phyloP scores from a whole-genome alignment of 2,113 vertebrate species.

The Oncorhynchus masou region DNA sequence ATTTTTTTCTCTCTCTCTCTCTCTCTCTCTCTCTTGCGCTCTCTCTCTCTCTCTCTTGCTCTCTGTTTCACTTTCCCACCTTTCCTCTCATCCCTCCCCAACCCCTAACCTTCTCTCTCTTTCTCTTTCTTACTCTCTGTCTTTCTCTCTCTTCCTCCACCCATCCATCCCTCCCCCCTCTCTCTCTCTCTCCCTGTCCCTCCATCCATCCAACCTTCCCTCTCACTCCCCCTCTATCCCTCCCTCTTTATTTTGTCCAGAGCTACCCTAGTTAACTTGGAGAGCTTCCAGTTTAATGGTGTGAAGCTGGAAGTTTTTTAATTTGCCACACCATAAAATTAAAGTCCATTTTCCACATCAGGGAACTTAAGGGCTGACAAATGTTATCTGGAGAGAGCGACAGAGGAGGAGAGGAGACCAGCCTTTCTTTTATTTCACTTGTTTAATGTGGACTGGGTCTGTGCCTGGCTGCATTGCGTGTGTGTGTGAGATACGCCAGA shows the following conservation, averaged over 20 bases:
- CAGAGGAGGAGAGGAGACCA: constrained; percentile 16
- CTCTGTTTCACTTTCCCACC: constrained; percentile 4
- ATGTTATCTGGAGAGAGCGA: constrained; percentile 54
- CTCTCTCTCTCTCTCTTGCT: background rate
- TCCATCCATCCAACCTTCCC: background rate
- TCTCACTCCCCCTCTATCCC: background rate
- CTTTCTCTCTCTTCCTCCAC: background rate
- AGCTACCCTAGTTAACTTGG: constrained; percentile 43
- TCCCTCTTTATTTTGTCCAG: constrained; percentile 8
- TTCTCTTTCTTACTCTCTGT: background rate
- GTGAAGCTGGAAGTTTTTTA: constrained; percentile 59
- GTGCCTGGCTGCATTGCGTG: background rate
- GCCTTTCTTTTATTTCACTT: constrained; percentile 34
- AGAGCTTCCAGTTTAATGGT: constrained; percentile 59
- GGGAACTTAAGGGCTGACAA: constrained; percentile 61
- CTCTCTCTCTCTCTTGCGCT: background rate
- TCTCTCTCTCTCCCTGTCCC: background rate
- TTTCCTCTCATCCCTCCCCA: background rate
- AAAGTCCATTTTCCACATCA: constrained; percentile 71
- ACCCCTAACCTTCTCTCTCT: background rate
- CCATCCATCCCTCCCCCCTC: constrained; percentile 2
- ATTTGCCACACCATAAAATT: constrained; percentile 68
- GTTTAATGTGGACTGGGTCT: constrained; percentile 34
- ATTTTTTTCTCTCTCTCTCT: constrained; percentile 5
- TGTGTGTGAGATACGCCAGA: too few species aligned